Percentiles rank a stretch among this genome's conserved stretches.
Evolutionary conservation across 2,113 vertebrate species (phyloP).

Genomic region (Dasypus novemcinctus): DNA sequence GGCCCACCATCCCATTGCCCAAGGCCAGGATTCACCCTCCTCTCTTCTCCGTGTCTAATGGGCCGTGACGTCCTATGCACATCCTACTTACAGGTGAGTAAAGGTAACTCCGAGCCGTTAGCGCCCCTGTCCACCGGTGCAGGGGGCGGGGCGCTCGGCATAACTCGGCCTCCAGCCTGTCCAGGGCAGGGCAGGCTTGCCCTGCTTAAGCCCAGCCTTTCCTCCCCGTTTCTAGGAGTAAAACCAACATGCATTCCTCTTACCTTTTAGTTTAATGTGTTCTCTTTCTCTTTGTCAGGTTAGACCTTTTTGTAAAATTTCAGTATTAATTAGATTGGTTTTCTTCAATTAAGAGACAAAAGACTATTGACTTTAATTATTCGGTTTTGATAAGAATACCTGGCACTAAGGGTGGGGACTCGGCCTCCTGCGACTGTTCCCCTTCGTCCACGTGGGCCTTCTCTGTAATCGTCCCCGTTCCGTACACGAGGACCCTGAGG

Average conservation of each 20-base stretch:
- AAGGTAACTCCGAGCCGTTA: background rate
- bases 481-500: background rate
- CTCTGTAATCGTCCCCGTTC: background rate
- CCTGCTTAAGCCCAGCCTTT: background rate
- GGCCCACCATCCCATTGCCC: background rate
- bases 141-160: background rate
- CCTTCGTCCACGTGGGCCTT: background rate
- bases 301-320: background rate
- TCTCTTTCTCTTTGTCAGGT: background rate
- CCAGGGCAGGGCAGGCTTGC: background rate
- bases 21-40: background rate
- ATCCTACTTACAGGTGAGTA: background rate
- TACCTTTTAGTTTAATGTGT: background rate
- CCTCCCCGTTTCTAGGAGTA: background rate
- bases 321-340: background rate
- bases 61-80: background rate
- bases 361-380: background rate
- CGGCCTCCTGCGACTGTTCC: background rate
- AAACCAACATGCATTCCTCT: background rate
- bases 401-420: background rate
- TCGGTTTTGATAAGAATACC: background rate
- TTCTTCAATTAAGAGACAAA: slow-evolving; percentile 19
- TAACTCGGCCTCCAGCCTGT: background rate
- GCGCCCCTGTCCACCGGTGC: background rate
- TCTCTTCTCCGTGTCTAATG: background rate